Conservation (phyloP, 2,797 vertebrate genomes). For the Sternotherus odoratus region DNA sequence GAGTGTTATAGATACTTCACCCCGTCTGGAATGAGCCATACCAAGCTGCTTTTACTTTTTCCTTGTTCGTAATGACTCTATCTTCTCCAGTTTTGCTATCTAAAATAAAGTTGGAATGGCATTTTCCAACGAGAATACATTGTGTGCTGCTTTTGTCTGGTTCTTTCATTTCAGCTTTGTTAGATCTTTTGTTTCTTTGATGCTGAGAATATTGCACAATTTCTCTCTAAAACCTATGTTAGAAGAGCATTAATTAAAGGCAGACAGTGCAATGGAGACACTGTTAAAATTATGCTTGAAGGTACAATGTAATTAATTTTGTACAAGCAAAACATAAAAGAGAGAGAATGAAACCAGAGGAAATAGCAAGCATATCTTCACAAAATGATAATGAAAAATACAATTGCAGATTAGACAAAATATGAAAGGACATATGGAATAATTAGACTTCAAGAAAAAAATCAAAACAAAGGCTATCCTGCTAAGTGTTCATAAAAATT, state of each 20-base stretch:
- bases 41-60: not conserved
- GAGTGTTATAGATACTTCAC: slow-evolving; percentile 18
- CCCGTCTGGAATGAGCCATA: not conserved
- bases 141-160: slow-evolving; percentile 60
- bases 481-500: slow-evolving; percentile 59
- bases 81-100: slow-evolving; percentile 29
- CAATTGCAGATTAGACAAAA: slow-evolving; percentile 75
- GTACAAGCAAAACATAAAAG: slow-evolving; percentile 82
- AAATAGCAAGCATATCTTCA: slow-evolving; percentile 67
- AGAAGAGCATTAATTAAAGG: slow-evolving; percentile 84
- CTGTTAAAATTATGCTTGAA: slow-evolving; percentile 82
- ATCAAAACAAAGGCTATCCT: slow-evolving; percentile 65
- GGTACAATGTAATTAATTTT: slow-evolving; percentile 86
- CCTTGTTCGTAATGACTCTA: not conserved
- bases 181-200: slow-evolving; percentile 83
- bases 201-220: slow-evolving; percentile 78
- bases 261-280: slow-evolving; percentile 77
- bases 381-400: slow-evolving; percentile 78
- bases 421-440: slow-evolving; percentile 71
- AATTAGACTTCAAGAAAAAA: slow-evolving; percentile 71
- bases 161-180: slow-evolving; percentile 74
- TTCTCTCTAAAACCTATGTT: slow-evolving; percentile 83
- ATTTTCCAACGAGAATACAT: slow-evolving; percentile 58
- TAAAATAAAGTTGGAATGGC: slow-evolving; percentile 60
- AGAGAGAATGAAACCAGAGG: slow-evolving; percentile 72